Percentiles rank a stretch among this genome's conserved stretches.
phyloP scores from a whole-genome alignment of 2,113 vertebrate species.

The Mirza zaza region DNA sequence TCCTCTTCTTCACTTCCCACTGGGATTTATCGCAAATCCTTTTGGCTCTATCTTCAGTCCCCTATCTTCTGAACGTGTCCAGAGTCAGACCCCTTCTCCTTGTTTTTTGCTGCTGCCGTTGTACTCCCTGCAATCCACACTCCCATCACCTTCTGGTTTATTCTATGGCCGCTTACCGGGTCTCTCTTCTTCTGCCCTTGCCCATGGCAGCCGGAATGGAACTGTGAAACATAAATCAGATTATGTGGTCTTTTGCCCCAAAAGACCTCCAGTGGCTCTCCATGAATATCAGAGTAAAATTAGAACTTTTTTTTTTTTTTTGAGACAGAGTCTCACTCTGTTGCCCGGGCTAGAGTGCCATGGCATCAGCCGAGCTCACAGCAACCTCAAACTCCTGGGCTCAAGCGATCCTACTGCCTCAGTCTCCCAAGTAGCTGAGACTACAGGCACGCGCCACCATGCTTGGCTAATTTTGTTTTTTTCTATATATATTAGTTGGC shows the following conservation, averaged over 20 bases:
- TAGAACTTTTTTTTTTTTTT: neutral
- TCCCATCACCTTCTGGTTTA: rapidly evolving
- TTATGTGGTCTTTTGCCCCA: neutral
- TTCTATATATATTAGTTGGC: too few species aligned
- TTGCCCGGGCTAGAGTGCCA: too few species aligned
- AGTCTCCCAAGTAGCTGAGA: too few species aligned
- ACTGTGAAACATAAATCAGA: neutral
- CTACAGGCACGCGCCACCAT: too few species aligned
- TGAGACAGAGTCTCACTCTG: too few species aligned
- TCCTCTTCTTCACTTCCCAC: neutral
- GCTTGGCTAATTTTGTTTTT: too few species aligned
- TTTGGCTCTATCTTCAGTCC: neutral
- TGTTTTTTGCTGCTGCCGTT: neutral
- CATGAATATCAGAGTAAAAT: neutral
- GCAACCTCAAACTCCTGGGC: too few species aligned
- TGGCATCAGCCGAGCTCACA: too few species aligned
- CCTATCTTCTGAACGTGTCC: neutral
- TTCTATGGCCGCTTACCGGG: neutral
- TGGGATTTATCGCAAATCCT: neutral
- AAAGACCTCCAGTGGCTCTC: neutral
- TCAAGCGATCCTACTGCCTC: too few species aligned
- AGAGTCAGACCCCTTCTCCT: neutral
- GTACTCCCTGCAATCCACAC: neutral
- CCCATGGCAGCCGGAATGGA: neutral
- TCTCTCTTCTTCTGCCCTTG: neutral